Percentiles rank a stretch among this genome's conserved stretches.
Evolutionary conservation across 2,113 vertebrate species (phyloP).

Genomic region (Pipa parva): DNA sequence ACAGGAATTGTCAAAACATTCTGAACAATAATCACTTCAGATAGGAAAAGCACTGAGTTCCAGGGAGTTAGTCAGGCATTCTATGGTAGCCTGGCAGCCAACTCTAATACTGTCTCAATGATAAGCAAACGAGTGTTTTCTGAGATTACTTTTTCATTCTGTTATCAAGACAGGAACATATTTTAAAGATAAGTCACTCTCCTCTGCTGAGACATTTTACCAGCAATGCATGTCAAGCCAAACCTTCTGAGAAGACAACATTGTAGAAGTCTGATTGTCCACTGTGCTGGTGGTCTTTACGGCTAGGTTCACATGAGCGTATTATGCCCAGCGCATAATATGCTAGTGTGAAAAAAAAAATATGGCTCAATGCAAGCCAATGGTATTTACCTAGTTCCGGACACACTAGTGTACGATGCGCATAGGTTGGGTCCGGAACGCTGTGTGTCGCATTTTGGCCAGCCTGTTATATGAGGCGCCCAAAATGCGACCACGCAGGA

Average conservation of each 20-base stretch:
- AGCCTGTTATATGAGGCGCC: too few species aligned
- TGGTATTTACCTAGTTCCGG: too few species aligned
- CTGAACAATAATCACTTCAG: conserved; percentile 22
- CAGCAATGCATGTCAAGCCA: conserved; percentile 23
- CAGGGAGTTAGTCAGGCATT: conserved; percentile 22
- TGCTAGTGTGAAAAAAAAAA: too few species aligned
- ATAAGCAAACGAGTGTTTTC: conserved; percentile 37
- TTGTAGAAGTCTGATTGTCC: conserved; percentile 4
- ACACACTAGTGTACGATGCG: too few species aligned
- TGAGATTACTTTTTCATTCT: conserved; percentile 38
- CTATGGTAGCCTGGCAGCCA: conserved; percentile 33
- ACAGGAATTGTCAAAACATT: conserved; percentile 6
- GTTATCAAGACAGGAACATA: conserved; percentile 38
- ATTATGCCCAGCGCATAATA: too few species aligned
- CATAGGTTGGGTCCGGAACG: too few species aligned
- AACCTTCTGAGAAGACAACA: conserved; percentile 26
- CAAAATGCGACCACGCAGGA: too few species aligned
- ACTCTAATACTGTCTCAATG: conserved; percentile 24
- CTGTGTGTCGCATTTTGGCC: too few species aligned
- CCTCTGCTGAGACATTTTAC: conserved; percentile 18
- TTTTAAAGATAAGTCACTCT: conserved; percentile 33
- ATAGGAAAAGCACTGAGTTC: conserved; percentile 16
- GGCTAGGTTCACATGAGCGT: too few species aligned
- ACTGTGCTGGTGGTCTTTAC: conserved; percentile 17
- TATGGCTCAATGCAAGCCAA: too few species aligned